phyloP scores from a whole-genome alignment of 2,888 invertebrate genomes.

The Ichneumoninae sp. region DNA sequence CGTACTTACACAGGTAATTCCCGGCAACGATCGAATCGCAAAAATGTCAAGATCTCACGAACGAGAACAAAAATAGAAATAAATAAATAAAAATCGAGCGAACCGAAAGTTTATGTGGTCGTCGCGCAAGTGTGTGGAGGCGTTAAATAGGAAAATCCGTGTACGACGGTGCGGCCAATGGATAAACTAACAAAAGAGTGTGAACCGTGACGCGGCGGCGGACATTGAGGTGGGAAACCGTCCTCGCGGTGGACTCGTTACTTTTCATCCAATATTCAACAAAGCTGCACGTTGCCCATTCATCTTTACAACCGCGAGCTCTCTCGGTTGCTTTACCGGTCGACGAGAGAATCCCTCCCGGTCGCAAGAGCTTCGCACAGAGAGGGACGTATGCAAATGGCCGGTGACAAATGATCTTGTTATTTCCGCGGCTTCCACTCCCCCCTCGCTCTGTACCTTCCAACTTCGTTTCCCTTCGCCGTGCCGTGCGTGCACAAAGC shows the following conservation, averaged over 20 bases:
- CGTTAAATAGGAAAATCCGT: slow-evolving; percentile 23
- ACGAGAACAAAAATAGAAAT: neutral
- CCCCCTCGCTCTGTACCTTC: slow-evolving; percentile 42
- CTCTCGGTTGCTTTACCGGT: slow-evolving; percentile 19
- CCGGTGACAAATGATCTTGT: slow-evolving; percentile 83
- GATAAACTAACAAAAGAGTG: slow-evolving; percentile 38
- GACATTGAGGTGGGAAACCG: slow-evolving; percentile 10
- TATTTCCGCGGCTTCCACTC: slow-evolving; percentile 78
- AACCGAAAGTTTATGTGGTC: slow-evolving; percentile 1
- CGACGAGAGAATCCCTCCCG: slow-evolving; percentile 21
- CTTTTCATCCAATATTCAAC: slow-evolving; percentile 81
- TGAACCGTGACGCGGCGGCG: slow-evolving; percentile 4
- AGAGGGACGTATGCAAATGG: slow-evolving; percentile 81
- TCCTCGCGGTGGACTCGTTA: slow-evolving; percentile 73
- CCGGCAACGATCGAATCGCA: neutral
- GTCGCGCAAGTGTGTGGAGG: neutral
- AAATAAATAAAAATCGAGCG: neutral
- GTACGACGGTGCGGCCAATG: neutral
- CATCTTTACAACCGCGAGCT: slow-evolving; percentile 73
- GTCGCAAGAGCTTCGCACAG: slow-evolving; percentile 64
- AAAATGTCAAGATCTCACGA: neutral
- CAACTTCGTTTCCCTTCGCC: slow-evolving; percentile 27
- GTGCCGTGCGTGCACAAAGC: slow-evolving; percentile 47
- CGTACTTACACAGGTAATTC: neutral
- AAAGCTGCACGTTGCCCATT: slow-evolving; percentile 78